Evolutionary conservation across 2,888 invertebrate genomes (phyloP), one percentile per base, ranked within the genome.

Genomic region (Aquatica leii): DNA sequence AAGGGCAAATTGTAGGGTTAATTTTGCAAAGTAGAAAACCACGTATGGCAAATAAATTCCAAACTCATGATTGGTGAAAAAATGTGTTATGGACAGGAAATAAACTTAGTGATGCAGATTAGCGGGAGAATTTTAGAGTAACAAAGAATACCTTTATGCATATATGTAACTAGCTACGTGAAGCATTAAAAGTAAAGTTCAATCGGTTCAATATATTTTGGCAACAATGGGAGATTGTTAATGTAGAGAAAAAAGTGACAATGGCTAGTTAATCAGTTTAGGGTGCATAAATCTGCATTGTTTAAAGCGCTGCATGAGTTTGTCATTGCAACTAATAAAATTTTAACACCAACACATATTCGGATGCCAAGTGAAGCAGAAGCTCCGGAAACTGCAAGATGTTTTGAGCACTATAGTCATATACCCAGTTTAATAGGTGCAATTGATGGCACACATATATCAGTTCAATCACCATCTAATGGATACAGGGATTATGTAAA

Each of bases 321-420:
- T 41, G 59, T 74, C 3, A 37, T 66, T 15, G 76, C 76, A 9
- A 59, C 75, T 11, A 74, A 73, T 58, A 66, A 71, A 53, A 58
- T 59, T 67, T 40, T 69, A 77, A n/a, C 65, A n/a, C n/a, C n/a
- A n/a, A n/a, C n/a, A n/a, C n/a, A n/a, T n/a, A n/a, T n/a, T n/a
- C n/a, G 43, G 20, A 69, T 78, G 70, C 76, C 76, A 46, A 66
- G 67, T 21, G 59, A 60, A 34, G 56, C 54, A 20, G 76, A 77
- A 60, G 71, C 72, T 11, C 20, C 57, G 54, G 58, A 66, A 21
- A 43, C 24, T 41, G 52, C 64, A 21, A 18, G 24, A 43, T 24
- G 37, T 43, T 76, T 73, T 71, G 71, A 76, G 53, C 54, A 71
- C 18, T 55, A 53, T 1, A 64, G 68, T 31, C 61, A n/a, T n/a